Percentiles rank a stretch among this genome's conserved stretches.
phyloP scores from a whole-genome alignment of 2,888 invertebrate genomes.

The Troglohyphantes excavatus region DNA sequence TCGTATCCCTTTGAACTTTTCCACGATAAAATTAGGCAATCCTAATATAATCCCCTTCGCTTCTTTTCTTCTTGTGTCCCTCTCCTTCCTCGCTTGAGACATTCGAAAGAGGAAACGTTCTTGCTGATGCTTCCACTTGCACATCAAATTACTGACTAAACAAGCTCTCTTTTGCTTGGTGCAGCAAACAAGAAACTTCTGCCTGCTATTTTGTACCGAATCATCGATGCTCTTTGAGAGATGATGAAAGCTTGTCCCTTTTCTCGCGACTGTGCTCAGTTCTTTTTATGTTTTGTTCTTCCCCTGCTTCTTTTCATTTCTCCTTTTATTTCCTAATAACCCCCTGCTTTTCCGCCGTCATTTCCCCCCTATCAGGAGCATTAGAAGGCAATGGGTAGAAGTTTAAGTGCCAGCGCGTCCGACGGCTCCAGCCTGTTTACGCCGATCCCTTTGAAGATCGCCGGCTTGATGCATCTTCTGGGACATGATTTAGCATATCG shows the following conservation, averaged over 20 bases:
- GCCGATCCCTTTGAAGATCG: constrained; percentile 67
- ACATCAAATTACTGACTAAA: constrained; percentile 73
- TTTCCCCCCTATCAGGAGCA: constrained; percentile 14
- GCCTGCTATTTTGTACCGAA: constrained; percentile 11
- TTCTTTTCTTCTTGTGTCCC: not conserved
- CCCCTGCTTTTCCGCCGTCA: not conserved
- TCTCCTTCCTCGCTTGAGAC: not conserved
- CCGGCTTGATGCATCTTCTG: constrained; percentile 57
- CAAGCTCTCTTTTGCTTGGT: constrained; percentile 27
- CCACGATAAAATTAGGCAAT: constrained; percentile 30
- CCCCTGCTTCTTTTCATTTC: constrained; percentile 28
- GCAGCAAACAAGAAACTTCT: constrained; percentile 47
- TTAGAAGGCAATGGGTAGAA: constrained; percentile 62
- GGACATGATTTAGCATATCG: constrained; percentile 66
- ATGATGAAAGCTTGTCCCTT: not conserved
- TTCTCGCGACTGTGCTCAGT: not conserved
- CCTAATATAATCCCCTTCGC: constrained; percentile 36
- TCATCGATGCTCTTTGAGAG: constrained; percentile 73
- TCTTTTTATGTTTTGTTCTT: constrained; percentile 30
- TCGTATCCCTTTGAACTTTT: constrained; percentile 17
- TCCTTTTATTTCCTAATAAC: constrained; percentile 70
- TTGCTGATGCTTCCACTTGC: constrained; percentile 20
- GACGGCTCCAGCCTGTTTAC: constrained; percentile 29
- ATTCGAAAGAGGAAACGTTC: not conserved
- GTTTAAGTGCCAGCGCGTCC: constrained; percentile 63